phyloP scores from a whole-genome alignment of 2,113 vertebrate genomes.

The Lagopus leucura region DNA sequence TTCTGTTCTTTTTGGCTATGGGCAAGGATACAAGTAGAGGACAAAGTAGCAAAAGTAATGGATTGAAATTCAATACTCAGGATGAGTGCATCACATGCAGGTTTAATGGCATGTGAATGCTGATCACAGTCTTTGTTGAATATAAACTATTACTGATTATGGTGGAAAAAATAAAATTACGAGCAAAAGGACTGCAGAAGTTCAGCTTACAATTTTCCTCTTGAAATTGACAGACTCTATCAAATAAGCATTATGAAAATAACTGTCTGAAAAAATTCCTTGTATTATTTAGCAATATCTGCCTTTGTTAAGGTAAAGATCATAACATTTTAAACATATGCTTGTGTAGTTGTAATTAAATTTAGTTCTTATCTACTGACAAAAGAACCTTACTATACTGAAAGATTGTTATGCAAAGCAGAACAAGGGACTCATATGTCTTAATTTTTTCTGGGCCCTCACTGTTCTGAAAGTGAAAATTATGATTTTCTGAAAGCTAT shows the following conservation, averaged over 20 bases:
- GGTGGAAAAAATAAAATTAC: not conserved
- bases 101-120: not conserved
- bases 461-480: not conserved
- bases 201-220: not conserved
- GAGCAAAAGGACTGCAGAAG: not conserved
- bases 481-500: not conserved
- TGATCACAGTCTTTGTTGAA: not conserved
- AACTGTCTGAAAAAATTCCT: not conserved
- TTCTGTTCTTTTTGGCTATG: not conserved
- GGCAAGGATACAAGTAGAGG: not conserved
- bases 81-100: no score
- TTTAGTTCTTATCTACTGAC: not conserved
- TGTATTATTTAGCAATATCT: not conserved
- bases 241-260: not conserved
- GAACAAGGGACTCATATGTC: not conserved
- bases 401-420: not conserved
- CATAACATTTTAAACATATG: not conserved
- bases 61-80: not conserved
- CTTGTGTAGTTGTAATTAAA: not conserved
- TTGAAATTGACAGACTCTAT: not conserved
- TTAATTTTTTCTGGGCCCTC: not conserved
- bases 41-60: not conserved
- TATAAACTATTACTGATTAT: not conserved
- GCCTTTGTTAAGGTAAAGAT: not conserved
- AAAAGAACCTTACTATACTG: not conserved